phyloP scores from a whole-genome alignment of 2,113 vertebrate species.

The Pangasianodon hypophthalmus region DNA sequence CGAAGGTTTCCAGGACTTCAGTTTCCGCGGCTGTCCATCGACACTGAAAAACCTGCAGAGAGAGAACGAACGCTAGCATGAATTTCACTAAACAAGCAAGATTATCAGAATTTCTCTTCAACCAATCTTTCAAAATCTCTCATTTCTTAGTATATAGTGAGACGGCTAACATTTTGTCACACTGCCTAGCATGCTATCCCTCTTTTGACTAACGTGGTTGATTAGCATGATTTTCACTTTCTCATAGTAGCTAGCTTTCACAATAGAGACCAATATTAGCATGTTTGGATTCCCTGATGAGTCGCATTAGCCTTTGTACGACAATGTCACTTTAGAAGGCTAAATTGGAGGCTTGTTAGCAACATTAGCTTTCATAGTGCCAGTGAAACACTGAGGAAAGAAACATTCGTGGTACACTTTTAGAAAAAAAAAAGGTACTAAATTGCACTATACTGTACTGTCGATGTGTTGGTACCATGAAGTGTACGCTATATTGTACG shows the following conservation, averaged over 20 bases:
- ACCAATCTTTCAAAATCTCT: background rate
- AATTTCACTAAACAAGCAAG: background rate
- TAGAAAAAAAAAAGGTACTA: too few species aligned
- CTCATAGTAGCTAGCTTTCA: background rate
- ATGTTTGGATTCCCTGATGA: background rate
- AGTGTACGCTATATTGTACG: background rate
- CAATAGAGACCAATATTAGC: background rate
- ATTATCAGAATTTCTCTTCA: background rate
- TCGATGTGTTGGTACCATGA: background rate
- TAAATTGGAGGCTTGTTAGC: too few species aligned
- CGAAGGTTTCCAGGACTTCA: conserved; percentile 62
- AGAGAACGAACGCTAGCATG: background rate
- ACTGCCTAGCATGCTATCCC: background rate
- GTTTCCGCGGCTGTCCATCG: conserved; percentile 38
- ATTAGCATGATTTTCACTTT: background rate
- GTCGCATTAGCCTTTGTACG: background rate
- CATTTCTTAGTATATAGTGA: too few species aligned
- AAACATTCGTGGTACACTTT: too few species aligned
- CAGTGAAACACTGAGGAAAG: too few species aligned
- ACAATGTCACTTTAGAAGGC: too few species aligned
- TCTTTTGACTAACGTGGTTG: background rate
- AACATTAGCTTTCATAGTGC: too few species aligned
- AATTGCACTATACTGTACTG: background rate
- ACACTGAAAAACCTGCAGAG: conserved; percentile 62
- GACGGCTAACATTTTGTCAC: too few species aligned